A percentile compares a stretch with the other conserved stretches of the same genome.
Evolutionary conservation across 2,888 invertebrate genomes (phyloP).

Genomic region (Eupelmus urozonus): DNA sequence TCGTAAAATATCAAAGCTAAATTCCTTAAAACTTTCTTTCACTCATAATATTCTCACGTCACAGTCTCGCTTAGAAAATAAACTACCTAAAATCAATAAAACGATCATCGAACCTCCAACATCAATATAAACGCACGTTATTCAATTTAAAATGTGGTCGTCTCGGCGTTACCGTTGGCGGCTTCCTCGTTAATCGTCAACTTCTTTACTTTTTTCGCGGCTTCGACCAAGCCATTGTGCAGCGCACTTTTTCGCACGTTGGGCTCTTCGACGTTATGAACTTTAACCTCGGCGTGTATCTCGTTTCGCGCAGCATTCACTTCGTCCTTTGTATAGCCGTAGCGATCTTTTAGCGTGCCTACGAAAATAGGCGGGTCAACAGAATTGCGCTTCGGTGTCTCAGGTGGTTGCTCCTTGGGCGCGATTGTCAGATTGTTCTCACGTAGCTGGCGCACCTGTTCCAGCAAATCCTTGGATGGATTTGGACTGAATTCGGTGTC

Average conservation of each 20-base stretch:
- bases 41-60: too few species aligned
- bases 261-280: too few species aligned
- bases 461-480: conserved; percentile 79
- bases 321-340: background rate
- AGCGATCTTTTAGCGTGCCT: conserved; percentile 65
- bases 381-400: conserved; percentile 69
- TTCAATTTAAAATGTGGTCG: background rate
- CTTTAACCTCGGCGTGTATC: too few species aligned
- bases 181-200: background rate
- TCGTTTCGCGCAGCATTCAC: too few species aligned
- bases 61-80: too few species aligned
- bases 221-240: background rate
- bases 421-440: conserved; percentile 18
- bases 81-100: too few species aligned
- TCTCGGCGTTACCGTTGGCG: background rate
- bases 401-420: conserved; percentile 62
- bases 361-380: conserved; percentile 65
- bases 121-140: too few species aligned
- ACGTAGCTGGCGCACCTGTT: conserved; percentile 77
- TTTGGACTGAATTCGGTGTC: conserved; percentile 79
- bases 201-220: background rate
- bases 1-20: too few species aligned
- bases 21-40: too few species aligned
- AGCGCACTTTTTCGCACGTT: background rate
- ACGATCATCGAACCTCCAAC: too few species aligned